Evolutionary conservation across 2,797 vertebrate genomes (phyloP).

Genomic region (Dermochelys coriacea): DNA sequence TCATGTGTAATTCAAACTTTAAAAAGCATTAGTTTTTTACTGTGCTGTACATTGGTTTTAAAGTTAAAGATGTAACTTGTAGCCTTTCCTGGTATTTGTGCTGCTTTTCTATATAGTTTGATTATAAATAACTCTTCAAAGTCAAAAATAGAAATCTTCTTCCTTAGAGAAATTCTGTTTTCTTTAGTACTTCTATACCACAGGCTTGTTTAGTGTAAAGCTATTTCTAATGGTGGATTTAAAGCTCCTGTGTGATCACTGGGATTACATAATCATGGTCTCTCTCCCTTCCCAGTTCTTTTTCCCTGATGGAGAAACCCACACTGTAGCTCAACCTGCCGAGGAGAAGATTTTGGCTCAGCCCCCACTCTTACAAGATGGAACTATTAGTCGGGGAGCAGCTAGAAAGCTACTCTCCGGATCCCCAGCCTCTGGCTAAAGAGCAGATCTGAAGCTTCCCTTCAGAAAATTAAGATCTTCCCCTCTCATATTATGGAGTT

Average conservation of each 20-base stretch:
- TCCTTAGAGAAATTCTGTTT: not conserved
- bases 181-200: not conserved
- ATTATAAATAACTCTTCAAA: conserved; percentile 11
- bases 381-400: not conserved
- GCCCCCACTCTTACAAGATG: not conserved
- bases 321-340: not conserved
- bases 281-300: not conserved
- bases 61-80: not conserved
- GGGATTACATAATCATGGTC: not conserved
- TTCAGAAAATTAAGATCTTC: not conserved
- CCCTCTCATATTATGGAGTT: not conserved
- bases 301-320: not conserved
- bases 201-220: not conserved
- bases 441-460: not conserved
- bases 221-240: not conserved
- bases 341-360: not conserved
- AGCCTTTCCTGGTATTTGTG: not conserved
- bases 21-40: not conserved
- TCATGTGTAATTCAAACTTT: not conserved
- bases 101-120: conserved; percentile 5
- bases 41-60: not conserved
- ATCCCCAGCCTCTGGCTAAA: not conserved
- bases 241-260: not conserved
- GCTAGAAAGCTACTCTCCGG: not conserved
- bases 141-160: not conserved